A percentile compares a stretch with the other conserved stretches of the same genome.
These are phyloP conservation scores for Gryllus longicercus DNA, from an alignment of 2,888 invertebrate genomes.

Conservation along the genomic window DNA sequence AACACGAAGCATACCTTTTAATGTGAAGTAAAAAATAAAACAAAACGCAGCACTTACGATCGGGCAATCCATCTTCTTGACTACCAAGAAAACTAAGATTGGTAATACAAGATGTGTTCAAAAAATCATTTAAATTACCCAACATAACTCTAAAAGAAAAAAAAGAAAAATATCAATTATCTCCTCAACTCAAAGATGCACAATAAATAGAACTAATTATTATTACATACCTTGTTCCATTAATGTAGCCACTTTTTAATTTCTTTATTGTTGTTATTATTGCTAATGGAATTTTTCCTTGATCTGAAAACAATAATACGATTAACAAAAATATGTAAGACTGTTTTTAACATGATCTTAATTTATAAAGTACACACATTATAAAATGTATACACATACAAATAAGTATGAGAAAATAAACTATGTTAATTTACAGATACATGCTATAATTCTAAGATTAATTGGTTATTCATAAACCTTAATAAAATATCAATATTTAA, in stretches of 20 bases:
- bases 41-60: constrained; percentile 48
- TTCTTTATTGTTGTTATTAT: constrained; percentile 98
- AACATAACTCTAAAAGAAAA: constrained; percentile 70
- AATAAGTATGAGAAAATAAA: too few species aligned
- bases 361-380: too few species aligned
- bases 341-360: too few species aligned
- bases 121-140: constrained; percentile 90
- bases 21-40: too few species aligned
- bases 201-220: background rate
- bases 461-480: too few species aligned
- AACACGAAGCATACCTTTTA: too few species aligned
- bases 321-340: too few species aligned
- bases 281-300: constrained; percentile 86
- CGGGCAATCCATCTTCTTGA: constrained; percentile 87
- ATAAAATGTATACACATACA: too few species aligned
- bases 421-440: too few species aligned
- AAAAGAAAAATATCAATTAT: background rate
- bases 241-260: constrained; percentile 95
- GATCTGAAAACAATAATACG: constrained; percentile 59
- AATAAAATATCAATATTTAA: too few species aligned
- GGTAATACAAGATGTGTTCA: constrained; percentile 96
- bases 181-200: background rate
- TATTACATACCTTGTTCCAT: constrained; percentile 71
- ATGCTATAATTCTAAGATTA: too few species aligned
- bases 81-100: constrained; percentile 93